phyloP scores from a whole-genome alignment of 2,888 invertebrate species.

The Apodemia zela region DNA sequence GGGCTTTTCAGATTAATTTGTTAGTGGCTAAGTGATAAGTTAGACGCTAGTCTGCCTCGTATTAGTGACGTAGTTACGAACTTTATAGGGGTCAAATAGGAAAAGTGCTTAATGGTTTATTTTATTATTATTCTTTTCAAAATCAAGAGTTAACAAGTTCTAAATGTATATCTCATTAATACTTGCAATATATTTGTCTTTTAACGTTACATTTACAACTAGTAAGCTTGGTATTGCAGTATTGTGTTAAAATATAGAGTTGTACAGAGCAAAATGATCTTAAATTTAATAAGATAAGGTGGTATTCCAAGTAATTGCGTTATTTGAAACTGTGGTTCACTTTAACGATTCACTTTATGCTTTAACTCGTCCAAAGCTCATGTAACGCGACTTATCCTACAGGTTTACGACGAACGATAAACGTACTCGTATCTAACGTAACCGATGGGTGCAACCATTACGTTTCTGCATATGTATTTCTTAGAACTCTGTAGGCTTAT shows the following conservation, averaged over 20 bases:
- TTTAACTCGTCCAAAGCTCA: conserved; percentile 55
- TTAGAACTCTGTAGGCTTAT: conserved; percentile 35
- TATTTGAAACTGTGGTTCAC: conserved; percentile 38
- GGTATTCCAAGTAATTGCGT: conserved; percentile 22
- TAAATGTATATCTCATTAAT: not conserved
- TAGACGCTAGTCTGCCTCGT: conserved; percentile 44
- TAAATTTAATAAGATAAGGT: conserved; percentile 20
- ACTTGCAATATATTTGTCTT: not conserved
- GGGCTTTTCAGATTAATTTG: conserved; percentile 72
- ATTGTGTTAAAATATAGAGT: conserved; percentile 2
- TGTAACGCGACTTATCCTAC: conserved; percentile 58
- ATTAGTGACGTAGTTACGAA: conserved; percentile 49
- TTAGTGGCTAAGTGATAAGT: conserved; percentile 72
- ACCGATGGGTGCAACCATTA: conserved; percentile 40
- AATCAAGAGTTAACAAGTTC: not conserved
- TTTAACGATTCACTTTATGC: conserved; percentile 56
- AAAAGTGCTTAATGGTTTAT: conserved; percentile 29
- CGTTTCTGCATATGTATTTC: conserved; percentile 35
- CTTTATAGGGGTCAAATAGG: conserved; percentile 44
- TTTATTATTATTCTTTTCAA: conserved; percentile 31
- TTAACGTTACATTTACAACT: not conserved
- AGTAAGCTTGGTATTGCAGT: not conserved
- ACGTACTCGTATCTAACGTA: conserved; percentile 46
- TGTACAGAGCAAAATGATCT: conserved; percentile 21
- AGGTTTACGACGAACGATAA: conserved; percentile 63